Percentiles rank a stretch among this genome's conserved stretches.
phyloP scores from a whole-genome alignment of 2,113 vertebrate species.

The Eclectus roratus region DNA sequence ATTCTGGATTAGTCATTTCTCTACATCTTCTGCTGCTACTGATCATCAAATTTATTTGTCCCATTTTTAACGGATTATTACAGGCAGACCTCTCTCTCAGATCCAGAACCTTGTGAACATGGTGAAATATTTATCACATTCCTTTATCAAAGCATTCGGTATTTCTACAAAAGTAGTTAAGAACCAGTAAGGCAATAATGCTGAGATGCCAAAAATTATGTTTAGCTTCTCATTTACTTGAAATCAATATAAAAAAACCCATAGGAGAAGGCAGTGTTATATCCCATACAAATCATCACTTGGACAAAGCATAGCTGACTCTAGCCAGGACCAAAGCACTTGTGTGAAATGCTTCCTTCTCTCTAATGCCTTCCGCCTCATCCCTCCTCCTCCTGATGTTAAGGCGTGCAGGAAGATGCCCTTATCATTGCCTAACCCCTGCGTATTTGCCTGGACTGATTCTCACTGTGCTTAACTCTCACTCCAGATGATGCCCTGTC shows the following conservation, averaged over 20 bases:
- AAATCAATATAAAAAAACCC: neutral
- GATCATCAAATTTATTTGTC: neutral
- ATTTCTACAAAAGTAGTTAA: neutral
- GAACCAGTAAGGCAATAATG: neutral
- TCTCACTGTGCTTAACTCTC: neutral
- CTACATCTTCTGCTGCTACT: neutral
- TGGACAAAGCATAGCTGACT: neutral
- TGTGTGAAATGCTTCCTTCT: slow-evolving; percentile 42
- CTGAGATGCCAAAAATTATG: neutral
- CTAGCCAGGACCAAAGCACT: slow-evolving; percentile 2
- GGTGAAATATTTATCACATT: neutral
- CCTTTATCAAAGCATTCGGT: neutral
- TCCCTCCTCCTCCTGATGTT: slow-evolving; percentile 9
- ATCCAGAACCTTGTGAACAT: neutral
- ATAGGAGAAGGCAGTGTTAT: neutral
- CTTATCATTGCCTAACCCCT: slow-evolving; percentile 11
- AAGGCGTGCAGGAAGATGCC: slow-evolving; percentile 40
- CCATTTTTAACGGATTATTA: neutral
- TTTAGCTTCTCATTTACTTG: neutral
- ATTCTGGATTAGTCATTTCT: neutral
- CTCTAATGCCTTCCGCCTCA: neutral
- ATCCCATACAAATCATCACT: slow-evolving; percentile 10
- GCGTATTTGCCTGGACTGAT: neutral
- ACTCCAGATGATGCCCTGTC: slow-evolving; percentile 26
- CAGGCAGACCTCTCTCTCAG: neutral